Evolutionary conservation across 2,888 invertebrate species (phyloP).

Genomic region (Ichneumoninae sp.): DNA sequence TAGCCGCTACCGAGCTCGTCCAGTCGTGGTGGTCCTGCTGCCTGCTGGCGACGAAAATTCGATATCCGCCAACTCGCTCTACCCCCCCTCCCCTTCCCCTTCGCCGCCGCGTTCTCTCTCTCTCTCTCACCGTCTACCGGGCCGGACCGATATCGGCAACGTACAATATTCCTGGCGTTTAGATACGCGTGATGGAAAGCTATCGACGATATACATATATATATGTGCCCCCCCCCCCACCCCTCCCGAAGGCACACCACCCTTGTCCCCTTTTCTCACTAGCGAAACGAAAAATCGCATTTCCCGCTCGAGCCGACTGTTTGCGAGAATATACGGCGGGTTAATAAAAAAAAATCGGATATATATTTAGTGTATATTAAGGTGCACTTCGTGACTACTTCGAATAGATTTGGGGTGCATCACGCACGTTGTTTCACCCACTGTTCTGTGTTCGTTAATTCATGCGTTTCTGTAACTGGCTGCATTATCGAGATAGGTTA

Average conservation of each 20-base stretch:
- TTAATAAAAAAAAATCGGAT: background rate
- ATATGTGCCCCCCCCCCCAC: background rate
- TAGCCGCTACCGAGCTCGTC: constrained; percentile 31
- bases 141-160: constrained; percentile 58
- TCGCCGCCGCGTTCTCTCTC: background rate
- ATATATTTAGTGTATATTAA: no score
- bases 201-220: constrained; percentile 32
- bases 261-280: constrained; percentile 7
- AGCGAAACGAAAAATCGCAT: constrained; percentile 7
- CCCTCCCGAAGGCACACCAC: background rate
- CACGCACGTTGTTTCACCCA: no score
- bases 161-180: constrained; percentile 48
- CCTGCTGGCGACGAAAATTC: constrained; percentile 67
- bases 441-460: no score
- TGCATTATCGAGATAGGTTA: no score
- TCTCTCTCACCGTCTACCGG: constrained; percentile 2
- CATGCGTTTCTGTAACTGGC: no score
- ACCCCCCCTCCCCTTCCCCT: background rate
- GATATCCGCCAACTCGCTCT: constrained; percentile 59
- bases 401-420: no score
- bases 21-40: constrained; percentile 30
- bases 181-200: constrained; percentile 59
- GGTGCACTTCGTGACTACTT: no score
- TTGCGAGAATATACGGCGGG: background rate
- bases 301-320: background rate